Evolutionary conservation across 1,140 invertebrate species (phyloP).

Genomic region (Micrasema minimum): DNA sequence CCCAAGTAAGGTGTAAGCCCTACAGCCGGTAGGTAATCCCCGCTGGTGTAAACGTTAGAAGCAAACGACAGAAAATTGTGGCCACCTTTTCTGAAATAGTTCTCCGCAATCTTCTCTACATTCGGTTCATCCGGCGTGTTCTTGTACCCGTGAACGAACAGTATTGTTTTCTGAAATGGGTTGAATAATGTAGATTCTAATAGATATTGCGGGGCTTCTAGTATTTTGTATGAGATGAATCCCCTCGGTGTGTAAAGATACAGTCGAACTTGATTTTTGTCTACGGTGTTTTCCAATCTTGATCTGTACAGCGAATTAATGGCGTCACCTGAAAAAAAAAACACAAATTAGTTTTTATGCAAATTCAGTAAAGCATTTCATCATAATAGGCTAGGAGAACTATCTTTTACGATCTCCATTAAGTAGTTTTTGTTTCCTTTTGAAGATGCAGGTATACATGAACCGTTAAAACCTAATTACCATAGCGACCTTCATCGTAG

Average conservation of each 20-base stretch:
- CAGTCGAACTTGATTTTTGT: slow-evolving; percentile 18
- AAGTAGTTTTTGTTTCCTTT: too few relatives aligned
- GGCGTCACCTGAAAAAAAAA: slow-evolving; percentile 31
- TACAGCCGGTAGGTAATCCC: slow-evolving; percentile 2
- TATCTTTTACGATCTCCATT: too few relatives aligned
- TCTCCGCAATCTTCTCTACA: slow-evolving; percentile 34
- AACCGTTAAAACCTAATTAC: too few relatives aligned
- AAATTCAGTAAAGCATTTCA: too few relatives aligned
- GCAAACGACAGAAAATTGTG: slow-evolving; percentile 46
- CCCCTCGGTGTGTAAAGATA: neutral
- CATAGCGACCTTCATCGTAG: too few relatives aligned
- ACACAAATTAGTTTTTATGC: too few relatives aligned
- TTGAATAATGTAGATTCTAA: slow-evolving; percentile 16
- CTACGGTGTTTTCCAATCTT: slow-evolving; percentile 16
- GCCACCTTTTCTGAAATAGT: slow-evolving; percentile 16
- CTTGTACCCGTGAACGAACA: slow-evolving; percentile 42
- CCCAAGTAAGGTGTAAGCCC: slow-evolving; percentile 34
- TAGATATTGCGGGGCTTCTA: slow-evolving; percentile 21
- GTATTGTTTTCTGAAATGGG: slow-evolving; percentile 18
- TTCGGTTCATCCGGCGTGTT: slow-evolving; percentile 33
- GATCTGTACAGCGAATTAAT: slow-evolving; percentile 16
- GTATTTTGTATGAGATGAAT: slow-evolving; percentile 31
- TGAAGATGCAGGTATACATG: too few relatives aligned
- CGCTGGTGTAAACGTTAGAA: slow-evolving; percentile 26
- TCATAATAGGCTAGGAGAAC: too few relatives aligned